Conservation (phyloP, 2,113 vertebrate species). For the Brienomyrus brachyistius region DNA sequence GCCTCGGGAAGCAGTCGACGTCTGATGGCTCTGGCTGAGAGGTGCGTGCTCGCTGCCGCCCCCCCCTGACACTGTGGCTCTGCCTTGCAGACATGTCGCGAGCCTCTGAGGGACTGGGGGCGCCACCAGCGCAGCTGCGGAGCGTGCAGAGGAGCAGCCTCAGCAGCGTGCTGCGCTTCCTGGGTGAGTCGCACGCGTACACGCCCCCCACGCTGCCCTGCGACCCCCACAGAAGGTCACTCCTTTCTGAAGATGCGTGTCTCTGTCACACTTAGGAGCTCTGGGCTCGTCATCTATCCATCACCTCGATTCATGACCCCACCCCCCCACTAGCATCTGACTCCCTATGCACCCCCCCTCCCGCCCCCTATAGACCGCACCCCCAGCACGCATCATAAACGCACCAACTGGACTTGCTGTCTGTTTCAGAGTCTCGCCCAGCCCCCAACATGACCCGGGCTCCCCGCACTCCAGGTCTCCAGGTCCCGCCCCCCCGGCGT, state of each 20-base stretch:
- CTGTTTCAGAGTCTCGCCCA: conserved; percentile 80
- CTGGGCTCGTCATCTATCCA: not conserved
- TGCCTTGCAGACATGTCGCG: conserved; percentile 83
- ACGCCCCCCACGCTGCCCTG: not conserved
- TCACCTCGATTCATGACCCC: not conserved
- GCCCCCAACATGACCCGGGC: conserved; percentile 68
- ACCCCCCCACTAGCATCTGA: not conserved
- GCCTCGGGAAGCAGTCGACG: not conserved
- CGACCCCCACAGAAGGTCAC: not conserved
- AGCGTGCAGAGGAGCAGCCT: conserved; percentile 79
- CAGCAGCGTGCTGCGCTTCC: conserved; percentile 87
- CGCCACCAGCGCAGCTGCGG: conserved; percentile 79
- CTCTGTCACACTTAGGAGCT: not conserved
- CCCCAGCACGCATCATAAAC: conserved; percentile 25
- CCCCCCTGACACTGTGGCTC: conserved; percentile 38
- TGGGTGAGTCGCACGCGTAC: conserved; percentile 66
- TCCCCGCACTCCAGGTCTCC: conserved; percentile 78
- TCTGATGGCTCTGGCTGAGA: not conserved
- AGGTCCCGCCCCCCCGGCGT: conserved; percentile 75
- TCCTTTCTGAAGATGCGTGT: not conserved
- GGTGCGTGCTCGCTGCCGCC: conserved; percentile 29
- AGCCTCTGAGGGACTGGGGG: conserved; percentile 76
- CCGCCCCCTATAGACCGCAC: no score
- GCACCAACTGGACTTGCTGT: not conserved
- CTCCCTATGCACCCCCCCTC: not conserved